phyloP scores from a whole-genome alignment of 2,888 invertebrate genomes.

The Digitonthophagus gazella region DNA sequence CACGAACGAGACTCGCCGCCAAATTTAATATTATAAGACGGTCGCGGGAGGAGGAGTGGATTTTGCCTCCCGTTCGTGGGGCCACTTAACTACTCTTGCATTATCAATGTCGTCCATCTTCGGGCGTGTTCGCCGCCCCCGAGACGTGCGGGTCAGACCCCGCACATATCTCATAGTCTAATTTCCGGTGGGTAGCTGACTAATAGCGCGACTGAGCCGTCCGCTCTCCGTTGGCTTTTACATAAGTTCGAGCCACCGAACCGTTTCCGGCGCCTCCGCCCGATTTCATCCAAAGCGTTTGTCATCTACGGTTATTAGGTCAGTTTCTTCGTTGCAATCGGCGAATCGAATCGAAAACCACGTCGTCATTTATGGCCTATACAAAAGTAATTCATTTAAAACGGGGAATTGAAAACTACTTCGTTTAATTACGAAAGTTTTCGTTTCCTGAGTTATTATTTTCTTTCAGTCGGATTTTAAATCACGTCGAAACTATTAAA shows the following conservation, averaged over 20 bases:
- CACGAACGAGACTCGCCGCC: constrained; percentile 5
- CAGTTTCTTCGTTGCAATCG: too few relatives aligned
- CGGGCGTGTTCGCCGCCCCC: constrained; percentile 29
- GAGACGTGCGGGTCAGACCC: constrained; percentile 37
- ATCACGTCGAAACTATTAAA: neutral
- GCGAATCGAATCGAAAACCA: too few relatives aligned
- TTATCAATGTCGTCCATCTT: constrained; percentile 38
- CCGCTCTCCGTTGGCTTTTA: constrained; percentile 29
- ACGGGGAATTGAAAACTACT: constrained; percentile 25
- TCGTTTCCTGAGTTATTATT: too few relatives aligned
- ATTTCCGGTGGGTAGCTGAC: constrained; percentile 43
- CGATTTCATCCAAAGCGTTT: neutral
- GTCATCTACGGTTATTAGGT: neutral
- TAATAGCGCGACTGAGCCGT: constrained; percentile 37
- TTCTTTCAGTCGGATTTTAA: neutral
- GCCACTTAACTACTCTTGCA: constrained; percentile 36
- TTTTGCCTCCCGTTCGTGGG: constrained; percentile 8
- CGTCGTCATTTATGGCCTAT: too few relatives aligned
- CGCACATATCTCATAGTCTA: constrained; percentile 43
- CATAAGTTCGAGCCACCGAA: constrained; percentile 34
- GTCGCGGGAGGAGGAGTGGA: neutral
- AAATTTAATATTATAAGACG: constrained; percentile 24
- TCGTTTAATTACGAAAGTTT: constrained; percentile 28
- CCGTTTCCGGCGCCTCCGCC: neutral
- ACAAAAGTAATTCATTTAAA: constrained; percentile 27